phyloP scores from a whole-genome alignment of 1,140 invertebrate species.

The Babylonia areolata region DNA sequence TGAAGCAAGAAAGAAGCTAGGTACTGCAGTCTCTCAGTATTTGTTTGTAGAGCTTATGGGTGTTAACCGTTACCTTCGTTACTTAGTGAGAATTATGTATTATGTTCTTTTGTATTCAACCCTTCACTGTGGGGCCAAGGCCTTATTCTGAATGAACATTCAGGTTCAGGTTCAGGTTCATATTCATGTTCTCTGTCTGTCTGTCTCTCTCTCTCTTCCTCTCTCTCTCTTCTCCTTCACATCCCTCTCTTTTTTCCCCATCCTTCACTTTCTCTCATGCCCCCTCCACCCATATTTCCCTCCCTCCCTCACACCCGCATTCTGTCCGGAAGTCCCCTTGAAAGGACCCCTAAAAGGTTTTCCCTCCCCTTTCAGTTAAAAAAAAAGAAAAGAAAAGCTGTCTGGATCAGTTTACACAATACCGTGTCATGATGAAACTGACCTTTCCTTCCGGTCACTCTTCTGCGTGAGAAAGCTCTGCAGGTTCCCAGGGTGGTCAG shows the following conservation, averaged over 20 bases:
- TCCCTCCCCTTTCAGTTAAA: too few species aligned
- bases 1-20: too few species aligned
- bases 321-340: neutral
- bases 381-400: too few species aligned
- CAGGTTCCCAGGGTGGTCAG: neutral
- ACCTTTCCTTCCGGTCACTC: constrained; percentile 1
- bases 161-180: too few species aligned
- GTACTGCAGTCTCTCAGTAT: too few species aligned
- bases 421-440: neutral
- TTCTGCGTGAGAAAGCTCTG: neutral
- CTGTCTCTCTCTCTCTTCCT: neutral
- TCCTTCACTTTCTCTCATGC: neutral
- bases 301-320: neutral
- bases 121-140: too few species aligned
- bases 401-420: neutral
- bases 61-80: too few species aligned
- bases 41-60: too few species aligned
- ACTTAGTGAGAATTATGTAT: too few species aligned
- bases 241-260: neutral
- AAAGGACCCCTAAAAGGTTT: too few species aligned
- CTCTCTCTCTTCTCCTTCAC: neutral
- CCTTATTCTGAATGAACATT: too few species aligned
- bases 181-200: neutral
- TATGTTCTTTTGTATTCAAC: too few species aligned
- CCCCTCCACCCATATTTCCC: neutral